These are phyloP conservation scores for Myotis myotis DNA, from an alignment of 2,797 vertebrate species.

Conservation along the genomic window DNA sequence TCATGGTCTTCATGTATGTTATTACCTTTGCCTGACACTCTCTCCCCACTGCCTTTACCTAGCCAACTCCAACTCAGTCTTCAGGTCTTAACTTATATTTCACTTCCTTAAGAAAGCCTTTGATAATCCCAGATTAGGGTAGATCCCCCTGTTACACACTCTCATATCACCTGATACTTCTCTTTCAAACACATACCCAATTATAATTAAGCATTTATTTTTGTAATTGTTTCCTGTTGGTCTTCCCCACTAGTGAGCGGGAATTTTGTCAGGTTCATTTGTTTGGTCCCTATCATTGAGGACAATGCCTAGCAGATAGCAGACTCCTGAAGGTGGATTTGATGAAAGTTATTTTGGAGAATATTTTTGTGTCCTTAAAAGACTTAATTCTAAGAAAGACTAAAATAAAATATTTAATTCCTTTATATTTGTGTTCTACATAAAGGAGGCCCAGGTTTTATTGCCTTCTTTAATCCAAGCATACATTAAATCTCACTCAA, in stretches of 20 bases:
- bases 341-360: background rate
- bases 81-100: conserved; percentile 7
- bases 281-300: background rate
- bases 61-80: background rate
- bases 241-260: background rate
- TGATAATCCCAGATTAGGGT: background rate
- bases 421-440: conserved; percentile 21
- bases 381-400: background rate
- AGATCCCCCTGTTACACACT: background rate
- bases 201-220: background rate
- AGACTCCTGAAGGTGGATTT: background rate
- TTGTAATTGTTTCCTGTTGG: background rate
- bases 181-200: background rate
- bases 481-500: background rate
- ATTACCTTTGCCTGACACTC: background rate
- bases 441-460: background rate
- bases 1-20: background rate
- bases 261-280: background rate
- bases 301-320: background rate
- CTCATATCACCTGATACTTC: background rate
- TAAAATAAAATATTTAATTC: background rate
- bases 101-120: background rate
- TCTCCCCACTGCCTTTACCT: background rate
- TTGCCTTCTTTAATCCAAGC: conserved; percentile 13
- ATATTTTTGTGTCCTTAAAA: background rate